Conservation (phyloP, 1,140 invertebrate genomes). For the Druon quercuslanigerum region DNA sequence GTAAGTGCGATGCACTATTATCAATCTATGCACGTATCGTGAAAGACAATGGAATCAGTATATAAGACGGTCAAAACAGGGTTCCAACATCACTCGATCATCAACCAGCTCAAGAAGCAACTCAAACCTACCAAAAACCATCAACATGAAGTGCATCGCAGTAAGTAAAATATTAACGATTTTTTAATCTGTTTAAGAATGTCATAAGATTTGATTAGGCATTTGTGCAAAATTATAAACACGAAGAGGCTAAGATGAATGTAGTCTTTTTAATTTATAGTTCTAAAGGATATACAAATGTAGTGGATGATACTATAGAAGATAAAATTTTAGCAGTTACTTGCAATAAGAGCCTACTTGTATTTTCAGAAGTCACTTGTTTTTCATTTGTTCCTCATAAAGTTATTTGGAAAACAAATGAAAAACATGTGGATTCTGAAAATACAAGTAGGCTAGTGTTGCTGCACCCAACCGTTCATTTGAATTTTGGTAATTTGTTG, state of each 20-base stretch:
- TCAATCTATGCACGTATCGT: conserved; percentile 42
- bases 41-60: conserved; percentile 52
- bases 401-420: too few species aligned
- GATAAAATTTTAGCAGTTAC: too few species aligned
- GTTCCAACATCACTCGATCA: conserved; percentile 62
- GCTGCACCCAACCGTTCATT: too few species aligned
- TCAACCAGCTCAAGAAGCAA: conserved; percentile 49
- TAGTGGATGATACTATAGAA: too few species aligned
- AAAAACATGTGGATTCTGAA: too few species aligned
- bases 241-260: too few species aligned
- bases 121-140: conserved; percentile 35
- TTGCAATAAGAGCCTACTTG: too few species aligned
- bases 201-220: neutral
- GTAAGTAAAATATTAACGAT: conserved; percentile 55
- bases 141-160: conserved; percentile 66
- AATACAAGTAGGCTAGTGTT: too few species aligned
- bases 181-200: conserved; percentile 10
- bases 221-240: too few species aligned
- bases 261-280: neutral
- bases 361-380: too few species aligned
- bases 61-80: conserved; percentile 55
- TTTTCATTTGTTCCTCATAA: too few species aligned
- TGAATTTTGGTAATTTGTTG: too few species aligned
- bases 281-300: neutral
- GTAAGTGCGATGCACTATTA: conserved; percentile 24